Evolutionary conservation across 2,797 vertebrate species (phyloP).

Genomic region (Alfaro cultratus): DNA sequence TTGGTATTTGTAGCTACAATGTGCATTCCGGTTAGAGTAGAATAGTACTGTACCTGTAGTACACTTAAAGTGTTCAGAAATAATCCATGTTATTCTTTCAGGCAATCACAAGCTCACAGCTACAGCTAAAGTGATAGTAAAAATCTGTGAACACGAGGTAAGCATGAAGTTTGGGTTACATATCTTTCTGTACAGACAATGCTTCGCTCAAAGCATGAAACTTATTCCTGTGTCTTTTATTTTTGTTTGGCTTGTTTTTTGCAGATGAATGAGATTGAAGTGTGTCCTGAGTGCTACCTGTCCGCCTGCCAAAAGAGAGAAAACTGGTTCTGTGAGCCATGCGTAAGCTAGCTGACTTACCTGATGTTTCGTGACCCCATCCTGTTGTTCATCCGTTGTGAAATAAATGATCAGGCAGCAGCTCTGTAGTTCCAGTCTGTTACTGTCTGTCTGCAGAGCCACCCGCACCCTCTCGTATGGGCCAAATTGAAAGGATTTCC

Average conservation of each 20-base stretch:
- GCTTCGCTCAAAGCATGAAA: background rate
- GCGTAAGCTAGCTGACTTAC: constrained; percentile 85
- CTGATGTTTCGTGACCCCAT: constrained; percentile 26
- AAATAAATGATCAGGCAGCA: constrained; percentile 17
- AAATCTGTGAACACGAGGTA: constrained; percentile 99
- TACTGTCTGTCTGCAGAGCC: constrained; percentile 86
- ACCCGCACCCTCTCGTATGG: constrained; percentile 98
- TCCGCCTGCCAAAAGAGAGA: constrained; percentile 99
- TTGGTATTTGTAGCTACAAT: background rate
- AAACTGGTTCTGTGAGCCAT: constrained; percentile 99
- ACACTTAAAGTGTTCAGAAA: background rate
- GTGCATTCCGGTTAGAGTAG: background rate
- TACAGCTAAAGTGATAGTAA: constrained; percentile 98
- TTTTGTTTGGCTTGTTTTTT: constrained; percentile 55
- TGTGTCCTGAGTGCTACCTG: constrained; percentile 98
- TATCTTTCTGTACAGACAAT: background rate
- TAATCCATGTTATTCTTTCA: constrained; percentile 64
- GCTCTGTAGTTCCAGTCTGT: constrained; percentile 40
- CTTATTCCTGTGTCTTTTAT: background rate
- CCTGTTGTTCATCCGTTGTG: constrained; percentile 27
- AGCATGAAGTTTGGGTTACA: constrained; percentile 43
- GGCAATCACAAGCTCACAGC: constrained; percentile 99
- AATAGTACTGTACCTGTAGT: background rate
- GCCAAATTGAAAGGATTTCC: constrained; percentile 99
- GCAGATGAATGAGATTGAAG: constrained; percentile 99